Base-by-base conservation (phyloP, 2,888 invertebrate species). In the Phasia obesa region DNA sequence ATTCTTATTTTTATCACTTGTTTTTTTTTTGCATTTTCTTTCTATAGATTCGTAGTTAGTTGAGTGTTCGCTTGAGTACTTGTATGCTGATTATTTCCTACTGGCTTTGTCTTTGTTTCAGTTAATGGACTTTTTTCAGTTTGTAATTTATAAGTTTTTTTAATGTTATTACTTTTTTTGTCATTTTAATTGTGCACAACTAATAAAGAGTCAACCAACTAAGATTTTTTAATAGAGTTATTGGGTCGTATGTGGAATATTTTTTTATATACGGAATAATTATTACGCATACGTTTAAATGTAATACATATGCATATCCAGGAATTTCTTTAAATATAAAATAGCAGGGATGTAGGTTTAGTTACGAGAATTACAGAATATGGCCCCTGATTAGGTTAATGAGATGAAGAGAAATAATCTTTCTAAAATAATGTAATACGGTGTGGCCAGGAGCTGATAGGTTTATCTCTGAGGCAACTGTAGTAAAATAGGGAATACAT, bases 1-100 rank as follows among this genome's bases (percentile, higher is more conserved):
- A 81, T 71, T 65, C 64, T 59, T 1, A 31, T 60, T 60, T 62
- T 62, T 69, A 60, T 77, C 44, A 70, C 47, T 51, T 55, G 62
- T 47, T 31, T 76, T 42, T 51, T 51, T 47, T n/a, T n/a, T n/a
- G n/a, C n/a, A 31, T 21, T n/a, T 9, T 15, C 17, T 51, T 19
- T 15, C 21, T 19, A 5, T 23, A 9, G 31, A 15, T 13, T 31
- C 17, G 4, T 19, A 27, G 13, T 2, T 17, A 25, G 17, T 57
- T 70, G 19, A 38, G 35, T 49, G 47, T 25, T 17, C 4, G 21
- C n/a, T 4, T 15, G 35, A 38, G 15, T 49, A 31, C 31, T 53
- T 55, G 51, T 47, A 21, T 23, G 49, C 42, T 62, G 15, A 2
- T 64, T 57, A n/a, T 57, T 59, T 76, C 42, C 21, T 51, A 27